Base-by-base conservation (phyloP, 2,113 vertebrate species). In the Megaceryle maxima region DNA sequence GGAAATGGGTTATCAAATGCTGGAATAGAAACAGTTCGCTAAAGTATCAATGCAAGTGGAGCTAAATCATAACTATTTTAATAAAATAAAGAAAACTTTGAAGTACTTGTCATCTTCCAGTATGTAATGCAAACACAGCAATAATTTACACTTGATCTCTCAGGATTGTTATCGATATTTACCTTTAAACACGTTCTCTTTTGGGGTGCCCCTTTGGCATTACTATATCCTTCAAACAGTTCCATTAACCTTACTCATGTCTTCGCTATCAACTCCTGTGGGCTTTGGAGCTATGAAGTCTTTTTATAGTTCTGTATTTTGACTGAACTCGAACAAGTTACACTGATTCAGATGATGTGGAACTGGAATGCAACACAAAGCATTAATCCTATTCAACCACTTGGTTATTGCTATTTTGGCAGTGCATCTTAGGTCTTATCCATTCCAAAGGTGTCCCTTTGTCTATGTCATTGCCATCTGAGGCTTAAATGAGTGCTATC, bases 1-100 rank as follows among this genome's bases (percentile, higher is more conserved):
- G 82, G 93, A 89, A 77, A 66, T 12, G 44, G 83, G 67, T 78
- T 95, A 83, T 88, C 93, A 96, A 79, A 78, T 76, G 55, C 78
- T 15, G 25, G 63, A 62, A 73, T 59, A 81, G 19, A 94, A 96
- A 94, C 24, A 39, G 69, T 80, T 67, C 55, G 31, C 18, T 53
- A 28, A 92, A 80, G 68, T 33, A 68, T 87, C 78, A 77, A 73
- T 92, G 88, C 83, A 96, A 90, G 55, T 55, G 22, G 18, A 94
- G 60, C 63, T 94, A 91, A 69, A 95, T 92, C 83, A 64, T 55
- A 93, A 73, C 51, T 73, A 74, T 39, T 59, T 84, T 29, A 91
- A 92, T 33, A 44, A 75, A 90, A 84, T 9, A 86, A 69, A 57
- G 37, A 37, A 90, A 80, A 46, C 10, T 41, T 55, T 8, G 8